Evolutionary conservation across 1,140 invertebrate species (phyloP), one percentile per base, ranked within the genome.

Genomic region (Cryptotermes secundus): DNA sequence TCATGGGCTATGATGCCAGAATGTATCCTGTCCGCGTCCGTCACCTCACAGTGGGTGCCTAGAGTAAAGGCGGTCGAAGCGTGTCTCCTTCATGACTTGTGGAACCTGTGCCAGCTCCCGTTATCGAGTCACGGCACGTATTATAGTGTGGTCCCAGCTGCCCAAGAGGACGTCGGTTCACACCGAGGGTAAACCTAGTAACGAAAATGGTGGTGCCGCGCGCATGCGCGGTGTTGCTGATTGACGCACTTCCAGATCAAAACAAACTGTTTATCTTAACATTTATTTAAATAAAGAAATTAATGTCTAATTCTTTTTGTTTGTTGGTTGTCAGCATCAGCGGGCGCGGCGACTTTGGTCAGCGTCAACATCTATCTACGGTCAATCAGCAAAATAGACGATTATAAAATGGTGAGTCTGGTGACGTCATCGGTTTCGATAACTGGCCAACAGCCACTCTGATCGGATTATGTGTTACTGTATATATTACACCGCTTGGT

Each of bases 381-480:
- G 88, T 98, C 97, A 91, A 98, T 99, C 93, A 97, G 96, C 93
- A 97, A 98, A 96, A 98, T 98, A 93, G 96, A 98, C 92, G 97
- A 99, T 96, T 97, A 98, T 92, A 97, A 97, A 94, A 98, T 98
- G 97, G 96, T 97, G 95, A 97, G 96, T 97, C 87, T 81, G 80
- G 79, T 89, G 87, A 88, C 88, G 86, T 87, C 87, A 86, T 87
- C 86, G 88, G 86, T 88, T 85, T 88, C 88, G 87, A 87, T 89
- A 87, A 89, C 89, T 86, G 89, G 85, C 87, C 86, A 88, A 89
- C 59, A 72, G 59, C 59, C 59, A 72, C 31, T 72, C n/a, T 72
- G 26, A 72, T 72, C 59, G 59, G 26, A 72, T 6, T 72, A 87
- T 87, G 85, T 87, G 86, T 86, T 86, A 85, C 84, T 85, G 83